A percentile compares a stretch with the other conserved stretches of the same genome.
Evolutionary conservation across 2,113 vertebrate species (phyloP).

Genomic region (Parus major): DNA sequence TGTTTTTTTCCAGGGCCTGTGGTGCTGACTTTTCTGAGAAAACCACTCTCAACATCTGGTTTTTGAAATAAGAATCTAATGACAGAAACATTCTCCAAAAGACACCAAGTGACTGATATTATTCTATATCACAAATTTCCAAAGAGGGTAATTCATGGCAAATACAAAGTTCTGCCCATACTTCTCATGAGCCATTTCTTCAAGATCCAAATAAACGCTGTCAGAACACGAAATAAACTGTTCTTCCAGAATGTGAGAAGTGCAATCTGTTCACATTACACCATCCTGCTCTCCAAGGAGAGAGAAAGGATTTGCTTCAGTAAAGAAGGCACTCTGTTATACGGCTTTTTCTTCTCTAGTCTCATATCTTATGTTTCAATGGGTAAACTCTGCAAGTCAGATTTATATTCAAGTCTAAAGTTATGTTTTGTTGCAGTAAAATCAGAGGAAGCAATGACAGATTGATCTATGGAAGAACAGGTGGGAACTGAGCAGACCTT

Average conservation of each 20-base stretch:
- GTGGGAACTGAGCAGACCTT: slow-evolving; percentile 33
- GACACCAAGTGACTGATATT: neutral
- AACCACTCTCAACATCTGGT: neutral
- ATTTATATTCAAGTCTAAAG: slow-evolving; percentile 51
- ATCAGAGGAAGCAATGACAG: slow-evolving; percentile 46
- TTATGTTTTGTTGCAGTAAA: slow-evolving; percentile 52
- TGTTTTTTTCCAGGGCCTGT: neutral
- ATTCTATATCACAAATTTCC: neutral
- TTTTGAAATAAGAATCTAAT: neutral
- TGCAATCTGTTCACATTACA: slow-evolving; percentile 36
- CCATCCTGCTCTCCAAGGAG: slow-evolving; percentile 24
- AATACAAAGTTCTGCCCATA: neutral
- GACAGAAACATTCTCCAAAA: neutral
- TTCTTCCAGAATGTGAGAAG: neutral
- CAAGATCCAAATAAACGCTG: slow-evolving; percentile 16
- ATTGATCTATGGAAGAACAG: slow-evolving; percentile 33
- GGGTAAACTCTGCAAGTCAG: slow-evolving; percentile 57
- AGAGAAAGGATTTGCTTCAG: neutral
- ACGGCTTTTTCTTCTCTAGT: neutral
- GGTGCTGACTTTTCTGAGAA: neutral
- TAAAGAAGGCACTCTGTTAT: slow-evolving; percentile 15
- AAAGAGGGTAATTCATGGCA: neutral
- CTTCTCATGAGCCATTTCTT: neutral
- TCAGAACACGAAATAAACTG: slow-evolving; percentile 24
- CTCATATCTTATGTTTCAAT: slow-evolving; percentile 44